phyloP scores from a whole-genome alignment of 1,140 invertebrate genomes.

The Antheraea mylitta region DNA sequence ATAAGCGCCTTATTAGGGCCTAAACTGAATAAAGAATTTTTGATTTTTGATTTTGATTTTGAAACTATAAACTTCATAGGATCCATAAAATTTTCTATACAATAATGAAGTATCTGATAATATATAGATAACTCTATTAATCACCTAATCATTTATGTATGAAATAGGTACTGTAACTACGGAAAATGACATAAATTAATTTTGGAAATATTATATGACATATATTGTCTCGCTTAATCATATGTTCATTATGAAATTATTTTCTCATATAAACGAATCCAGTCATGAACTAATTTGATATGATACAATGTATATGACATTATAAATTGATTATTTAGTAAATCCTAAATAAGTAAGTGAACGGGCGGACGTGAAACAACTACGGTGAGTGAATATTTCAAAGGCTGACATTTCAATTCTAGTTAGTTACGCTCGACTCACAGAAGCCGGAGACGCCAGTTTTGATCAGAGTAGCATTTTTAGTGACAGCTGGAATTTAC shows the following conservation, averaged over 20 bases:
- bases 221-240: too few species aligned
- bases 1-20: too few species aligned
- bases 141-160: too few species aligned
- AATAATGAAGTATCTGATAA: too few species aligned
- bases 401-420: slow-evolving; percentile 66
- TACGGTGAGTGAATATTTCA: slow-evolving; percentile 36
- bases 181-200: too few species aligned
- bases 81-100: too few species aligned
- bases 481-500: slow-evolving; percentile 20
- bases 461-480: slow-evolving; percentile 32
- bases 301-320: background rate
- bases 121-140: too few species aligned
- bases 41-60: too few species aligned
- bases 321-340: background rate
- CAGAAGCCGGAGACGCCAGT: slow-evolving; percentile 32
- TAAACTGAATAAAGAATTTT: too few species aligned
- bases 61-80: too few species aligned
- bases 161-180: too few species aligned
- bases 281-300: background rate
- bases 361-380: slow-evolving; percentile 12
- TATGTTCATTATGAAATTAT: background rate
- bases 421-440: slow-evolving; percentile 46
- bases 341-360: slow-evolving; percentile 18
- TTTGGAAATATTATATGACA: too few species aligned
- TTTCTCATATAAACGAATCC: background rate